Evolutionary conservation across 2,113 vertebrate species (phyloP).

Genomic region (Picathartes gymnocephalus): DNA sequence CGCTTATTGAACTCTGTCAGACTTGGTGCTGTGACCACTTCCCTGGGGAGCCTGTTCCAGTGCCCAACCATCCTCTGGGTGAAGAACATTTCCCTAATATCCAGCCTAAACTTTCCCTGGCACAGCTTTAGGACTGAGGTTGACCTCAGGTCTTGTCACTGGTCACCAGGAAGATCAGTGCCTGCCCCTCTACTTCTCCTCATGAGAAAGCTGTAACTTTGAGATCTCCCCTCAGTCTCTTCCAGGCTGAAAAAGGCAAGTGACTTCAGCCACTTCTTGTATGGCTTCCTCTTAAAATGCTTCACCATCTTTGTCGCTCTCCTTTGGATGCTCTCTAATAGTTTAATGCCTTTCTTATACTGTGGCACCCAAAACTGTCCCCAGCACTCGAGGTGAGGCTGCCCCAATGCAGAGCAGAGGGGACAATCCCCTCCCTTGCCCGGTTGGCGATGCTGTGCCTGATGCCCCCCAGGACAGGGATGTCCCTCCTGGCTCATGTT

Average conservation of each 20-base stretch:
- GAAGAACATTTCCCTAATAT: neutral
- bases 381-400: fast-evolving
- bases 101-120: neutral
- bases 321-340: neutral
- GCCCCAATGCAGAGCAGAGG: fast-evolving
- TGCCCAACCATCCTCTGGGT: neutral
- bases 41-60: too few species aligned
- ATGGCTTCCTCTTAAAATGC: neutral
- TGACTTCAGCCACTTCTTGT: neutral
- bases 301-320: neutral
- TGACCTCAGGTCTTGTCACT: neutral
- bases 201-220: neutral
- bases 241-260: neutral
- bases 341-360: neutral
- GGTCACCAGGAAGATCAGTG: neutral
- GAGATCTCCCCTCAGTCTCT: neutral
- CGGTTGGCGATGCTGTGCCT: fast-evolving
- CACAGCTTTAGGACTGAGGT: neutral
- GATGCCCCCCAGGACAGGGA: fast-evolving
- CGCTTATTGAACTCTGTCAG: neutral
- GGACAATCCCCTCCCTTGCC: neutral
- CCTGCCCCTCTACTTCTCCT: too few species aligned
- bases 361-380: neutral
- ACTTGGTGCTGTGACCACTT: neutral
- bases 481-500: neutral